Evolutionary conservation across 2,888 invertebrate genomes (phyloP).

Genomic region (Altica lythri): DNA sequence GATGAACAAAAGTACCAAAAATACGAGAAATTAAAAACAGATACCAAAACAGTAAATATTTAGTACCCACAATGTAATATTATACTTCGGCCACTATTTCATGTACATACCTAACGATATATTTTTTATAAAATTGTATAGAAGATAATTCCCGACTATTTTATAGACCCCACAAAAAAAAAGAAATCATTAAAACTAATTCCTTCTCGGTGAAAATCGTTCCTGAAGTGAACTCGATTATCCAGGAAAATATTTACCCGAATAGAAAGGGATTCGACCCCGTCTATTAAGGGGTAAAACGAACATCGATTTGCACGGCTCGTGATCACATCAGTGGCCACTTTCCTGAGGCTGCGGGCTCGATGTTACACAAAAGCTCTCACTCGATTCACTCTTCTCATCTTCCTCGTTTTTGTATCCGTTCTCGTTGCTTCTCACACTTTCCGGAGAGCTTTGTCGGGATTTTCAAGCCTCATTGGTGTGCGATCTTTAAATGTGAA

Average conservation of each 20-base stretch:
- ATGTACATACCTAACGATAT: too few relatives aligned
- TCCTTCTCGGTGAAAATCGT: slow-evolving; percentile 9
- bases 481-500: too few relatives aligned
- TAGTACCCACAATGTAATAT: too few relatives aligned
- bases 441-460: slow-evolving; percentile 4
- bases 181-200: slow-evolving; percentile 10
- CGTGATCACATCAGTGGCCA: slow-evolving; percentile 57
- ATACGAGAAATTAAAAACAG: too few relatives aligned
- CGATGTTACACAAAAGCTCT: slow-evolving; percentile 50
- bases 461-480: slow-evolving; percentile 18
- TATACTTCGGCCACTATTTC: too few relatives aligned
- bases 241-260: slow-evolving; percentile 21
- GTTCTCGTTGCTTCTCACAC: slow-evolving; percentile 29
- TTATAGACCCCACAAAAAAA: too few relatives aligned
- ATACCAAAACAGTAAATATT: too few relatives aligned
- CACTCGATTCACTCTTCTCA: slow-evolving; percentile 18
- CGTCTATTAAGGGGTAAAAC: slow-evolving; percentile 49
- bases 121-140: too few relatives aligned
- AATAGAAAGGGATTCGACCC: slow-evolving; percentile 27
- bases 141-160: too few relatives aligned
- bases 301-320: slow-evolving; percentile 57
- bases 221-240: slow-evolving; percentile 20
- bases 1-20: too few relatives aligned
- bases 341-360: slow-evolving; percentile 51
- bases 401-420: slow-evolving; percentile 21